Conservation (phyloP, 37 sponge, comb jelly and placozoan genomes). For the Eunapius fragilis region DNA sequence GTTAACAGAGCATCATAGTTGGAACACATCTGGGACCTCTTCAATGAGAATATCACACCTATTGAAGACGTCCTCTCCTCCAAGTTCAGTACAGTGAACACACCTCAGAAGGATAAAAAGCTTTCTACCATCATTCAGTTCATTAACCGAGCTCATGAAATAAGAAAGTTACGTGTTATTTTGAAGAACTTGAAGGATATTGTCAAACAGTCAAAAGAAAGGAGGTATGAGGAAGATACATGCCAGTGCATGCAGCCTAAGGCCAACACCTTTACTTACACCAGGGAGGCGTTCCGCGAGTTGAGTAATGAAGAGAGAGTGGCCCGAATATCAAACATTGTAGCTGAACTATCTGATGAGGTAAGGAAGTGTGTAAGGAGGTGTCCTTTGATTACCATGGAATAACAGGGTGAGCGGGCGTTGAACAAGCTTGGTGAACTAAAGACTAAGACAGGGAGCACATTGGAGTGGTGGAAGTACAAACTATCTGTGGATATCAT, state of each 20-base stretch:
- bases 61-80: slow-evolving; percentile 11
- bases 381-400: not conserved
- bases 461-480: slow-evolving; percentile 65
- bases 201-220: slow-evolving; percentile 22
- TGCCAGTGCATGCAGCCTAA: not conserved
- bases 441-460: slow-evolving; percentile 56
- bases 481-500: slow-evolving; percentile 21
- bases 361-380: slow-evolving; percentile 1
- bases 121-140: slow-evolving; percentile 59
- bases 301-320: slow-evolving; percentile 43
- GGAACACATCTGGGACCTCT: slow-evolving; percentile 42
- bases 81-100: not conserved
- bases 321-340: slow-evolving; percentile 16
- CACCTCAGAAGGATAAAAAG: slow-evolving; percentile 18
- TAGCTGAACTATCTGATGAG: slow-evolving; percentile 29
- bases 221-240: slow-evolving; percentile 11
- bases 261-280: not conserved
- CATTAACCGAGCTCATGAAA: slow-evolving; percentile 18
- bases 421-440: slow-evolving; percentile 17
- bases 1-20: no score
- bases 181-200: slow-evolving; percentile 47
- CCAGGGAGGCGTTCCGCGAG: slow-evolving; percentile 39
- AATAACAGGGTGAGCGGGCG: slow-evolving; percentile 17
- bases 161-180: slow-evolving; percentile 32
- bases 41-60: slow-evolving; percentile 2